Evolutionary conservation across 2,888 invertebrate genomes (phyloP).

Genomic region (Formica aserva): DNA sequence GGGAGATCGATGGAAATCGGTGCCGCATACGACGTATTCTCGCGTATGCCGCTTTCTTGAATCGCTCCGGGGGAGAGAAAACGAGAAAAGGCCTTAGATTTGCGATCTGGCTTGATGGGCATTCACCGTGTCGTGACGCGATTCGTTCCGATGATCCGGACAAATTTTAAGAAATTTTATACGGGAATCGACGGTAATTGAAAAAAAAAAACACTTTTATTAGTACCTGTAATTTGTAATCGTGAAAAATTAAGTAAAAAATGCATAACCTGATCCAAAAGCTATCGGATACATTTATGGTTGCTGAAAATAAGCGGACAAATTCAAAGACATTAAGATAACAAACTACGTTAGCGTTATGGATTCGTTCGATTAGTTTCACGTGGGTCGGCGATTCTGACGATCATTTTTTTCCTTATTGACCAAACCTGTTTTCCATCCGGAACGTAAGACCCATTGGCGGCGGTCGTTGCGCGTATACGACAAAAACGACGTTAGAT

Average conservation of each 20-base stretch:
- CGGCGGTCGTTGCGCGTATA: slow-evolving; percentile 62
- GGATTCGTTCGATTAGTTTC: neutral
- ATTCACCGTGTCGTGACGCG: slow-evolving; percentile 60
- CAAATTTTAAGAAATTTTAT: slow-evolving; percentile 27
- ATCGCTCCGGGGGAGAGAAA: slow-evolving; percentile 35
- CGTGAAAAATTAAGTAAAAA: neutral
- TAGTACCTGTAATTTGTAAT: neutral
- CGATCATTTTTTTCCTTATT: slow-evolving; percentile 36
- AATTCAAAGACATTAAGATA: neutral
- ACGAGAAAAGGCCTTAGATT: slow-evolving; percentile 43
- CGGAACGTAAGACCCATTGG: slow-evolving; percentile 65
- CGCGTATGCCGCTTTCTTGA: slow-evolving; percentile 32
- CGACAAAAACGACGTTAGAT: slow-evolving; percentile 80
- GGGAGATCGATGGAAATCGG: slow-evolving; percentile 77
- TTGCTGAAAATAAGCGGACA: neutral
- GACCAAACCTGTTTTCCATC: slow-evolving; percentile 70
- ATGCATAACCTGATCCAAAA: neutral
- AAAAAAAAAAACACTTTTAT: neutral
- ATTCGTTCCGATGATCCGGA: slow-evolving; percentile 51
- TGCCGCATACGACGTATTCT: slow-evolving; percentile 57
- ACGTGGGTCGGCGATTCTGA: neutral
- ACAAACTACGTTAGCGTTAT: neutral
- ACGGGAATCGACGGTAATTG: neutral
- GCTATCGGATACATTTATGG: neutral
- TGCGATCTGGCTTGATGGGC: slow-evolving; percentile 55